phyloP scores from a whole-genome alignment of 2,113 vertebrate species.

The Anhinga anhinga region DNA sequence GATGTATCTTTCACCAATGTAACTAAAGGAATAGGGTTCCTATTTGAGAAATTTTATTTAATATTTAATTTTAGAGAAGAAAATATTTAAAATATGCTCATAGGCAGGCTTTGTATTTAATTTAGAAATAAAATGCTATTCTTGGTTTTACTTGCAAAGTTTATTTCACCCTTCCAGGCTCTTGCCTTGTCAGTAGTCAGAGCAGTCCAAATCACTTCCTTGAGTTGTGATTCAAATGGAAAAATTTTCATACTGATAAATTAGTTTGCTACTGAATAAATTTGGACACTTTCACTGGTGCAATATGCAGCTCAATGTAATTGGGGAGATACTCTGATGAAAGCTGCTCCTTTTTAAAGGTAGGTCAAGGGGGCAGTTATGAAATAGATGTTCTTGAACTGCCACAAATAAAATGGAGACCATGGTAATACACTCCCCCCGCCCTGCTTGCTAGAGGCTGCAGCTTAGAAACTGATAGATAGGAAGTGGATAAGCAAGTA shows the following conservation, averaged over 20 bases:
- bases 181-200: background rate
- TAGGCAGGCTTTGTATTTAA: background rate
- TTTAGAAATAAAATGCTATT: background rate
- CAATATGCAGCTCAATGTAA: background rate
- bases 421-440: fast-evolving
- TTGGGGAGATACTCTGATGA: background rate
- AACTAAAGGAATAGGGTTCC: background rate
- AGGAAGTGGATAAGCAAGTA: background rate
- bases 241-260: background rate
- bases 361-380: background rate
- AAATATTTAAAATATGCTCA: background rate
- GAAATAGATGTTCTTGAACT: background rate
- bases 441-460: background rate
- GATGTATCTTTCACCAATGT: background rate
- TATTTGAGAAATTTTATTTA: background rate
- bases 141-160: background rate
- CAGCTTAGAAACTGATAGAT: background rate
- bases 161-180: background rate
- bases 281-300: background rate
- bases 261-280: background rate
- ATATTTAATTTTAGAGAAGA: background rate
- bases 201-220: background rate
- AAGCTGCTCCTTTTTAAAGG: background rate
- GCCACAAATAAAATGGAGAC: background rate
- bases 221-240: background rate